These are phyloP conservation scores for Ormia ochracea DNA, from an alignment of 2,888 invertebrate species.

Conservation along the genomic window DNA sequence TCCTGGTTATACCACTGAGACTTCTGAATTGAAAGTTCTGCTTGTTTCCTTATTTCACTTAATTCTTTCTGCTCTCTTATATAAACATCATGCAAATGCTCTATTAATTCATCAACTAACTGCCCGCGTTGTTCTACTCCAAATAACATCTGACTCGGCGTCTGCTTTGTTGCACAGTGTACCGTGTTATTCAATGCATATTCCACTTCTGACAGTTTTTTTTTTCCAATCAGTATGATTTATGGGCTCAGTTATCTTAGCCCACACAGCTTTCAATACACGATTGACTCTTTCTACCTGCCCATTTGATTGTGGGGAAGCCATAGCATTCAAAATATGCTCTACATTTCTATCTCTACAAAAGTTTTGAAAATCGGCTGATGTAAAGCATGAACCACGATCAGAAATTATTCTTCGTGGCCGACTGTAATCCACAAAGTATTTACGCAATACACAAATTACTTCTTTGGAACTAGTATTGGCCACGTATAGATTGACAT, in stretches of 20 bases:
- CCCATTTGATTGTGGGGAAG: not conserved
- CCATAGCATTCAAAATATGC: slow-evolving; percentile 1
- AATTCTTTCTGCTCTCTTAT: not conserved
- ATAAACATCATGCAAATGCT: not conserved
- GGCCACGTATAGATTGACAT: slow-evolving; percentile 31
- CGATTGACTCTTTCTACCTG: too few relatives aligned
- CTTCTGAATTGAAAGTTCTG: not conserved
- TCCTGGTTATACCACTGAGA: not conserved
- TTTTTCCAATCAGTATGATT: slow-evolving; percentile 42
- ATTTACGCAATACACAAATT: slow-evolving; percentile 4
- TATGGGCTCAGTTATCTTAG: slow-evolving; percentile 11
- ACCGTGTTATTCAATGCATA: slow-evolving; percentile 2
- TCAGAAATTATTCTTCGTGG: slow-evolving; percentile 32
- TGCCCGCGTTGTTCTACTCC: slow-evolving; percentile 10
- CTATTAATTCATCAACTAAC: slow-evolving; percentile 20
- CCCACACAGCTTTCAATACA: slow-evolving; percentile 34
- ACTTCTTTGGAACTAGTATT: slow-evolving; percentile 38
- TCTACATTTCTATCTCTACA: not conserved
- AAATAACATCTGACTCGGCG: slow-evolving; percentile 22
- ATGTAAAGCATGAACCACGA: slow-evolving; percentile 36
- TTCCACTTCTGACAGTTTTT: slow-evolving; percentile 24
- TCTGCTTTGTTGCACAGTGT: slow-evolving; percentile 7
- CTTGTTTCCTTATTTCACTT: not conserved
- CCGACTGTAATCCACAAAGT: slow-evolving; percentile 44
- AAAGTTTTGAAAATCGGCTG: slow-evolving; percentile 20